Evolutionary conservation across 1,140 invertebrate genomes (phyloP).

Genomic region (Hestina assimilis): DNA sequence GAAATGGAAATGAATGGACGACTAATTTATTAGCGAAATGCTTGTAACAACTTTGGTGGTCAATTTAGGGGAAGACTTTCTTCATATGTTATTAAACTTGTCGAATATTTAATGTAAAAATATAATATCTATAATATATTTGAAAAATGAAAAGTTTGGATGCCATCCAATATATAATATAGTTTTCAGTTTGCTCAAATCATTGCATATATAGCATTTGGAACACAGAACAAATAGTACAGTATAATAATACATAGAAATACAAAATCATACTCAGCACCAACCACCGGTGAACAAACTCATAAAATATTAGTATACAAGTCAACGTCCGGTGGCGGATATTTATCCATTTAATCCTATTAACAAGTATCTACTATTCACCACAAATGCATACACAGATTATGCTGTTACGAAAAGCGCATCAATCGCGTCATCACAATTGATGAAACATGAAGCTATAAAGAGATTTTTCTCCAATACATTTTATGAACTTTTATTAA

Average conservation of each 20-base stretch:
- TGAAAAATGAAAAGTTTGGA: no score
- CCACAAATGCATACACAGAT: conserved; percentile 56
- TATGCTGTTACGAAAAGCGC: conserved; percentile 55
- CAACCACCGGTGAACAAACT: conserved; percentile 6
- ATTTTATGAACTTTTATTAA: no score
- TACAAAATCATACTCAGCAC: neutral
- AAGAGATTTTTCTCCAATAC: no score
- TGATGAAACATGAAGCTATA: conserved; percentile 44
- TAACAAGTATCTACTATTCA: conserved; percentile 53
- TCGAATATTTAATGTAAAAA: no score
- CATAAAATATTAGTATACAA: conserved; percentile 43
- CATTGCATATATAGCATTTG: no score
- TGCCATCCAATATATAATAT: no score
- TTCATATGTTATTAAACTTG: neutral
- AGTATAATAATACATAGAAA: no score
- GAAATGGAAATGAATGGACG: conserved; percentile 52
- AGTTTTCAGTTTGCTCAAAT: no score
- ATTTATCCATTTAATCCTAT: conserved; percentile 52
- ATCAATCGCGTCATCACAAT: conserved; percentile 59
- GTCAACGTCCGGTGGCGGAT: conserved; percentile 35
- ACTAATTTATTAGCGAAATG: conserved; percentile 36
- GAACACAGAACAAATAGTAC: no score
- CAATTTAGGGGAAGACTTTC: neutral
- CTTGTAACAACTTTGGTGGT: conserved; percentile 6
- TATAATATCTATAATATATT: no score